Evolutionary conservation across 2,113 vertebrate genomes (phyloP), one percentile per base, ranked within the genome.

Genomic region (Andinoacara biseriatus): DNA sequence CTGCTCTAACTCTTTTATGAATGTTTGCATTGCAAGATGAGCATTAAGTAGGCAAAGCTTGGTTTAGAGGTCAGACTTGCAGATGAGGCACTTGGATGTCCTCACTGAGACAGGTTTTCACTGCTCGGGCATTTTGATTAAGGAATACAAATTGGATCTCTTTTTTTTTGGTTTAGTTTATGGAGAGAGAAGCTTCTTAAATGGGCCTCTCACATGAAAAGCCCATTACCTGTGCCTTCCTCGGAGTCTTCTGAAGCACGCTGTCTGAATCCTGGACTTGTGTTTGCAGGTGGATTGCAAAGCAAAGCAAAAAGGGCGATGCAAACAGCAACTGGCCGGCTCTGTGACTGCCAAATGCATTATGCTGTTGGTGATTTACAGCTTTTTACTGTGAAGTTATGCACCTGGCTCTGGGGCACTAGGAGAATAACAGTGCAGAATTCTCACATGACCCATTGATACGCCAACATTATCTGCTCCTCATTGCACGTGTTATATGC

Each of bases 41-140:
- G 43, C 77, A 79, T 74, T 77, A 77, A 89, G 78, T 81, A 82
- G 90, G 76, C 46, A 82, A 76, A 81, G 80, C 78, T 81, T 46
- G 74, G 61, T 84, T 89, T 88, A 79, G 81, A 91, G 88, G 89
- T 93, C 89, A 87, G 87, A 86, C 80, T 87, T 74, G 69, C 84
- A 85, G 80, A 89, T 82, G 86, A 89, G 88, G 81, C 75, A 84
- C 85, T 80, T 17, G 31, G 81, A 75, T 77, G 72, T 74, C 75
- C 59, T 54, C 80, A 35, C 59, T 65, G 69, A 81, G 72, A 81
- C 80, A 26, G 20, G 33, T 84, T 69, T 60, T 92, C 78, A 88
- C 84, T 86, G 80, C 75, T 80, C 67, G 76, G 76, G 62, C 61
- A 81, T 79, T 82, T 84, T 91, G 86, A 93, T 91, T 90, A 93